These are phyloP conservation scores for Lordiphosa mommai DNA, from an alignment of 1,140 invertebrate species.

Conservation along the genomic window DNA sequence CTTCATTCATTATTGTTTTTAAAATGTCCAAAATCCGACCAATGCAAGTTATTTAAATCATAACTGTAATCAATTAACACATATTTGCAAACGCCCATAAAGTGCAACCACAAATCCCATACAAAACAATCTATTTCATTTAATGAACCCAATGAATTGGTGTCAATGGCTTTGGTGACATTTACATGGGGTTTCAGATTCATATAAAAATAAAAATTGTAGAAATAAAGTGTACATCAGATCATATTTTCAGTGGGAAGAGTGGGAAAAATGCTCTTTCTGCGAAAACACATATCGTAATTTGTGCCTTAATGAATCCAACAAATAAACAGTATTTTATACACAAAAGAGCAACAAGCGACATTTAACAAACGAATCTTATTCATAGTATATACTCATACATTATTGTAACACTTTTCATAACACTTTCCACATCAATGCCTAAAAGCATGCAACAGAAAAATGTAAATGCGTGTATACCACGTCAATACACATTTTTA, in stretches of 20 bases:
- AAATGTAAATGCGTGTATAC: neutral
- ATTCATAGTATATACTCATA: constrained; percentile 32
- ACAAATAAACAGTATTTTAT: neutral
- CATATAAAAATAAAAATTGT: constrained; percentile 33
- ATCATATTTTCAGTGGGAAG: neutral
- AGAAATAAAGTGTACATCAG: constrained; percentile 6
- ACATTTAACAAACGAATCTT: constrained; percentile 16
- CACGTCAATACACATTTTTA: constrained; percentile 19
- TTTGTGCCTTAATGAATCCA: neutral
- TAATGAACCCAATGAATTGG: constrained; percentile 50
- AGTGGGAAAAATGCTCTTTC: no score
- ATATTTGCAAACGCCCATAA: constrained; percentile 32
- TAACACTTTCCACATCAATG: constrained; percentile 8
- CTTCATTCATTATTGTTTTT: no score
- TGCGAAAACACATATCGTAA: no score
- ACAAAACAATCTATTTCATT: constrained; percentile 25
- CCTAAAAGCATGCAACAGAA: constrained; percentile 40
- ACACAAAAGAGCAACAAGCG: constrained; percentile 21
- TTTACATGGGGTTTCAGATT: constrained; percentile 21
- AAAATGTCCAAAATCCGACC: no score
- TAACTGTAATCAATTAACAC: constrained; percentile 36
- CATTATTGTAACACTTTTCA: constrained; percentile 46
- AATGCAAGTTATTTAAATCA: no score
- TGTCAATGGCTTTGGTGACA: constrained; percentile 31
- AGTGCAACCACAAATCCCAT: constrained; percentile 47